Percentiles rank a stretch among this genome's conserved stretches.
These are phyloP conservation scores for Tribolium castaneum DNA, from an alignment of 1,140 invertebrate species.

Conservation along the genomic window DNA sequence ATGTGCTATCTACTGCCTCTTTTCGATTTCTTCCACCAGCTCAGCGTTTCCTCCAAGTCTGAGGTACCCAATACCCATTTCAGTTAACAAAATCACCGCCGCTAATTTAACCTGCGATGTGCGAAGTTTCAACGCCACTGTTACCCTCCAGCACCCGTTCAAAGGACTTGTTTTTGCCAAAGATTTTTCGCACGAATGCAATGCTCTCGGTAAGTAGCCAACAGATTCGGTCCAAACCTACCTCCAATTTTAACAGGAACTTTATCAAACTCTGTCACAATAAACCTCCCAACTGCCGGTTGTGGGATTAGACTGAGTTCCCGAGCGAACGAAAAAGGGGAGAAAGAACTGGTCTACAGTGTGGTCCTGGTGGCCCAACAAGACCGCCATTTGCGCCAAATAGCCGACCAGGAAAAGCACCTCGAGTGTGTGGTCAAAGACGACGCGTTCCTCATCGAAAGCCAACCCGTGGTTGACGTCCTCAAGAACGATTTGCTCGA, in stretches of 20 bases:
- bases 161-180: constrained; percentile 76
- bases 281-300: constrained; percentile 71
- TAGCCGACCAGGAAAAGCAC: constrained; percentile 72
- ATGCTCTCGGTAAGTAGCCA: constrained; percentile 65
- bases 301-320: constrained; percentile 74
- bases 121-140: constrained; percentile 57
- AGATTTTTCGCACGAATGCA: constrained; percentile 76
- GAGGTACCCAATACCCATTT: constrained; percentile 48
- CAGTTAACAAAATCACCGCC: constrained; percentile 55
- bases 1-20: constrained; percentile 6
- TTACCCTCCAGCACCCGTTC: constrained; percentile 71
- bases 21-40: neutral
- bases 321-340: constrained; percentile 61
- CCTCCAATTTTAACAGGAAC: constrained; percentile 59
- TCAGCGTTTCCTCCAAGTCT: constrained; percentile 55
- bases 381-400: constrained; percentile 76
- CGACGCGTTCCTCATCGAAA: constrained; percentile 56
- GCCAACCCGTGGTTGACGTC: constrained; percentile 53
- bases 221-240: neutral
- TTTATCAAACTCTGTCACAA: constrained; percentile 64
- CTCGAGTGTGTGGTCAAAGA: constrained; percentile 67
- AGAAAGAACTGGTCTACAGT: constrained; percentile 70
- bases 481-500: constrained; percentile 48
- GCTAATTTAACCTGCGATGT: constrained; percentile 57
- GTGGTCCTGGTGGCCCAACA: constrained; percentile 77